Base-by-base conservation (phyloP, 2,888 invertebrate species). In the Margaritifera margaritifera region DNA sequence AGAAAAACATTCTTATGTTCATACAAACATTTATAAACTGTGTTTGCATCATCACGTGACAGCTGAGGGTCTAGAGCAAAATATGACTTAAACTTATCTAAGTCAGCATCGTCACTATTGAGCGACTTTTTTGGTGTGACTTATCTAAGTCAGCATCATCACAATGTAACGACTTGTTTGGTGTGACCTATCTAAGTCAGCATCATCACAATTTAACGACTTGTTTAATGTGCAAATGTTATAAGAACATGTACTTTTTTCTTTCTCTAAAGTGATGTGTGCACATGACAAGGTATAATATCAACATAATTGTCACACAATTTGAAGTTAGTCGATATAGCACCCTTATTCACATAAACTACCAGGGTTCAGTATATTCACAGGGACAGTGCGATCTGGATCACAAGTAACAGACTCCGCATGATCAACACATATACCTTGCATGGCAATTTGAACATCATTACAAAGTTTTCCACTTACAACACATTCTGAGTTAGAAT, bases 281-380 rank as follows among this genome's bases (percentile, higher is more conserved):
- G 66, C 63, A 66, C 63, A 66, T 59, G 59, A 51, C 50, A 50
- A 54, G 61, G 51, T 60, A 61, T 58, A 68, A 72, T 52, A 59
- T 71, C 71, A 50, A 31, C 54, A 57, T 58, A 53, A 55, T 64
- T 66, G 51, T 72, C 71, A 60, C 71, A 65, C n/a, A 63, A 22
- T 27, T 62, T 62, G 66, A 69, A 75, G 55, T 64, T 63, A 56
- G 69, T 64, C 24, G 66, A 55, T 27, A 71, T 52, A 55, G 24
- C 20, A 50, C 69, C 69, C 25, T 69, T 69, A 24, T 69, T 31
- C 24, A 69, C 25, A 65, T 65, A 22, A 24, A 64, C 65, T 62
- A 11, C 61, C 56, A 25, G 73, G 69, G 56, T 76, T 76, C 52
- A 73, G 61, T 22, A 71, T 27, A 62, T 68, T 71, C 0, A 76